A percentile compares a stretch with the other conserved stretches of the same genome.
Evolutionary conservation across 2,797 vertebrate genomes (phyloP).

Genomic region (Cyclura pinguis): DNA sequence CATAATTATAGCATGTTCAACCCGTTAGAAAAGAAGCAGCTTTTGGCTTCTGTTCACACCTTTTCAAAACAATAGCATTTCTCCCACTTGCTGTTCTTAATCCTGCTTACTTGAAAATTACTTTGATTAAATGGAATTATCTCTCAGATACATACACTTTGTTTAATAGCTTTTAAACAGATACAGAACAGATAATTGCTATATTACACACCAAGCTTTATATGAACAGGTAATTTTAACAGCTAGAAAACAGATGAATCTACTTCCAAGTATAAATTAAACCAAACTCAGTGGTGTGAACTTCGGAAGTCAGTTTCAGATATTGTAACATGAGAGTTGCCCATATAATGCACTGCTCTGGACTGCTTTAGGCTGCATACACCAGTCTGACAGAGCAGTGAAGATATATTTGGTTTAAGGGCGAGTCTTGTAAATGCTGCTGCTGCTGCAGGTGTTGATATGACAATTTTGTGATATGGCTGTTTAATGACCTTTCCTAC

Average conservation of each 20-base stretch:
- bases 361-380: neutral
- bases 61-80: neutral
- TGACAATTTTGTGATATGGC: neutral
- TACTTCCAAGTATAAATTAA: constrained; percentile 7
- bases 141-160: constrained; percentile 5
- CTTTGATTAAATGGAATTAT: neutral
- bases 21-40: neutral
- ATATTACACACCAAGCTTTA: neutral
- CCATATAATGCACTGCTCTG: too few species aligned
- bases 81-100: neutral
- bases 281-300: neutral
- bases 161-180: neutral
- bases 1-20: neutral
- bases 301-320: neutral
- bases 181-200: neutral
- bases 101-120: neutral
- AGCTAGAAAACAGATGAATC: neutral
- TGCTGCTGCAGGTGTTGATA: neutral
- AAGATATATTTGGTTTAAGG: neutral
- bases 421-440: neutral
- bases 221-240: neutral
- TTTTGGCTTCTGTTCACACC: neutral
- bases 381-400: neutral
- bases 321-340: neutral
- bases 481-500: too few species aligned